Conservation (phyloP, 2,113 vertebrate genomes). For the Notechis scutatus region DNA sequence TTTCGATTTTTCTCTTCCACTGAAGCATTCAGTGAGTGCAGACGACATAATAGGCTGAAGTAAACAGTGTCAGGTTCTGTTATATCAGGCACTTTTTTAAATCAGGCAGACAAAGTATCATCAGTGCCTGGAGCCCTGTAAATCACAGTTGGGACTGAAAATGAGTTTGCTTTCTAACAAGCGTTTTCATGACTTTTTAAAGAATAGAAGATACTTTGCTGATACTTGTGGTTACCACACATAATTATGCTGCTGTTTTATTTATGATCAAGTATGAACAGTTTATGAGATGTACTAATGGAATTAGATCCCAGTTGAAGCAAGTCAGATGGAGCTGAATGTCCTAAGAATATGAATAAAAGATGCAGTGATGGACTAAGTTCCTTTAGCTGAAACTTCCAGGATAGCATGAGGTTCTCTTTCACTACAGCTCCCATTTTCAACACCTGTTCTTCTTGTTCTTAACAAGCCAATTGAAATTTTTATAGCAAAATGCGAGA, state of each 20-base stretch:
- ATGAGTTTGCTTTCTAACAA: constrained; percentile 79
- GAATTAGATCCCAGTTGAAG: constrained; percentile 56
- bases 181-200: constrained; percentile 75
- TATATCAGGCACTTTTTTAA: constrained; percentile 80
- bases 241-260: constrained; percentile 67
- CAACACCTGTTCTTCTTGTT: neutral
- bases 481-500: neutral
- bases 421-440: neutral
- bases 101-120: constrained; percentile 78
- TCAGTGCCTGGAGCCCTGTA: constrained; percentile 73
- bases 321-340: constrained; percentile 9
- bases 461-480: neutral
- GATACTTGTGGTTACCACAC: constrained; percentile 69
- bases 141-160: constrained; percentile 72
- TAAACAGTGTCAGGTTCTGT: constrained; percentile 84
- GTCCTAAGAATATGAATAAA: constrained; percentile 25
- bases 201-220: constrained; percentile 74
- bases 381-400: neutral
- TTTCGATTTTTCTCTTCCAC: constrained; percentile 80
- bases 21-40: constrained; percentile 79
- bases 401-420: neutral
- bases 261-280: constrained; percentile 76
- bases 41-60: constrained; percentile 77
- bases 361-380: constrained; percentile 1
- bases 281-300: constrained; percentile 58